phyloP scores from a whole-genome alignment of 30 jellyfish, hydroid and myxozoan genomes.

The Hydractinia echinata region DNA sequence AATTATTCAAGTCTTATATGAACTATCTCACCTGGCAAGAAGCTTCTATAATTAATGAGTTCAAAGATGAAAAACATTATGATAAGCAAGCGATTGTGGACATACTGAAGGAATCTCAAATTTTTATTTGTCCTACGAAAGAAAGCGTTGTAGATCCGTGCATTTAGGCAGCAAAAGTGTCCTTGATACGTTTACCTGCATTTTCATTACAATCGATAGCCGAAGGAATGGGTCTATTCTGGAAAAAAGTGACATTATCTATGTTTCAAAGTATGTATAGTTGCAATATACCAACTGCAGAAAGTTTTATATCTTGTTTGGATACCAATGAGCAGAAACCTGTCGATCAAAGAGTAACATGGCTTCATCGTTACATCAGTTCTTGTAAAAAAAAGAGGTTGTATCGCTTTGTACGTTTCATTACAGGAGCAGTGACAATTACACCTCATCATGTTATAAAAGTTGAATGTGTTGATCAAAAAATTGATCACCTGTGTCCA shows the following conservation, averaged over 20 bases:
- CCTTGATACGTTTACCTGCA: not conserved
- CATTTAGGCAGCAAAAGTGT: not conserved
- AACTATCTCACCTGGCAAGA: not conserved
- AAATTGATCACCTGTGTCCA: too few relatives aligned
- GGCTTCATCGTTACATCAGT: not conserved
- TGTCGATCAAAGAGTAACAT: not conserved
- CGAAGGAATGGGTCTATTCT: not conserved
- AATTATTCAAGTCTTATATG: not conserved
- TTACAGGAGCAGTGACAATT: constrained; percentile 11
- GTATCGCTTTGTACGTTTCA: not conserved
- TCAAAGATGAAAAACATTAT: constrained; percentile 10
- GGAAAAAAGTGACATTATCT: not conserved
- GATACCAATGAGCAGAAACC: not conserved
- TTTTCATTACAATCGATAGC: not conserved
- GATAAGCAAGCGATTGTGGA: not conserved
- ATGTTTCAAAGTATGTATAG: not conserved
- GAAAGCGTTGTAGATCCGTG: not conserved
- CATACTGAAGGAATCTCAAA: constrained; percentile 1
- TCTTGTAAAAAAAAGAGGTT: too few relatives aligned
- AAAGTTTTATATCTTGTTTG: constrained; percentile 7
- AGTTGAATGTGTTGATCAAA: constrained; percentile 5
- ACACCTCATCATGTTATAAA: not conserved
- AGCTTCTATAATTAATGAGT: not conserved
- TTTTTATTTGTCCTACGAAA: not conserved
- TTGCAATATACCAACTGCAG: not conserved